Evolutionary conservation across 1,140 invertebrate genomes (phyloP).

Genomic region (Choristoneura fumiferana): DNA sequence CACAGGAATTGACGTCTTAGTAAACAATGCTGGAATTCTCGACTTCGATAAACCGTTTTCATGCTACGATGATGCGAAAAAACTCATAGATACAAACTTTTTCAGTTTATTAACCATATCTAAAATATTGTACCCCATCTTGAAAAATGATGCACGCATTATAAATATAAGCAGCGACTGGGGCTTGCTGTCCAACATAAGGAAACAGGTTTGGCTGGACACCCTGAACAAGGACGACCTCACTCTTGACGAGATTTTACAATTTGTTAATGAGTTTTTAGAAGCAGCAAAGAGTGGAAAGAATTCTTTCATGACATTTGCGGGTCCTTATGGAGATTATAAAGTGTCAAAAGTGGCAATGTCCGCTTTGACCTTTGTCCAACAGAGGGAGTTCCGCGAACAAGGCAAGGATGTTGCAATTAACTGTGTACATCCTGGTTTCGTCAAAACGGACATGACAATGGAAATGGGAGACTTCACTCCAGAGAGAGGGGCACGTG

Average conservation of each 20-base stretch:
- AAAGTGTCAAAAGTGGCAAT: constrained; percentile 86
- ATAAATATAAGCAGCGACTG: constrained; percentile 87
- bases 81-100: constrained; percentile 86
- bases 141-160: constrained; percentile 84
- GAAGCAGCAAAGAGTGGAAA: constrained; percentile 72
- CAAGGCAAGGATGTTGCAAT: constrained; percentile 82
- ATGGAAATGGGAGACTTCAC: constrained; percentile 84
- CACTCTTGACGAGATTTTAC: constrained; percentile 79
- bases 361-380: constrained; percentile 83
- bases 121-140: constrained; percentile 83
- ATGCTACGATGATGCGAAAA: constrained; percentile 84
- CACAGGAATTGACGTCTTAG: constrained; percentile 87
- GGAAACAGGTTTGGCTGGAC: constrained; percentile 75
- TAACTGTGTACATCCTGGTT: constrained; percentile 85
- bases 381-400: constrained; percentile 81
- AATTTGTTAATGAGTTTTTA: constrained; percentile 82
- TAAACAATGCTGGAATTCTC: constrained; percentile 92
- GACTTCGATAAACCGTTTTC: constrained; percentile 83
- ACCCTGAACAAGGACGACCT: constrained; percentile 77
- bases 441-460: constrained; percentile 88
- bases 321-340: constrained; percentile 81
- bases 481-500: constrained; percentile 82
- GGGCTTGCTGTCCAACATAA: constrained; percentile 81
- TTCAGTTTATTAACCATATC: constrained; percentile 83
- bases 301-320: constrained; percentile 78